A percentile compares a stretch with the other conserved stretches of the same genome.
Evolutionary conservation across 2,888 invertebrate genomes (phyloP).

Genomic region (Leptura quadrifasciata): DNA sequence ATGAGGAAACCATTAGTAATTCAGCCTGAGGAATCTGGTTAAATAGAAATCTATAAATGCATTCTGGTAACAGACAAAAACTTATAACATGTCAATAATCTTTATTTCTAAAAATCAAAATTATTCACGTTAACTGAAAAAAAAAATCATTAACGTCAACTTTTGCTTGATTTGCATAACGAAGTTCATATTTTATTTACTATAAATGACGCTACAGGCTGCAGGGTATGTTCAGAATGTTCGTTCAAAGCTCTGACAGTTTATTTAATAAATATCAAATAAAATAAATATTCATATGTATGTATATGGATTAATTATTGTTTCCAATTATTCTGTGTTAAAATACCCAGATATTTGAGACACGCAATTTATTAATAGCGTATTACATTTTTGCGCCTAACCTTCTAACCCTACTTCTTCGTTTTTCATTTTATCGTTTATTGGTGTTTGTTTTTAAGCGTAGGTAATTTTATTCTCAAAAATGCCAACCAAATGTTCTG

Average conservation of each 20-base stretch:
- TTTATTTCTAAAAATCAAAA: no score
- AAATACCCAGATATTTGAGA: not conserved
- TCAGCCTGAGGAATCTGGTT: no score
- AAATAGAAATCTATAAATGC: no score
- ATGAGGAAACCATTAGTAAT: no score
- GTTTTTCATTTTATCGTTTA: not conserved
- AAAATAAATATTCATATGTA: constrained; percentile 9
- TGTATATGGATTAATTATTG: not conserved
- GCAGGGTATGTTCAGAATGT: constrained; percentile 26
- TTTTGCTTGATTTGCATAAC: no score
- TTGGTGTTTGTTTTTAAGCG: constrained; percentile 15
- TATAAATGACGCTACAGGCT: no score
- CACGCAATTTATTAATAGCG: not conserved
- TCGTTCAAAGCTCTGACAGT: not conserved
- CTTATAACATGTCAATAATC: no score
- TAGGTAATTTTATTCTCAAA: not conserved
- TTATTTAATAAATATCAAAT: not conserved
- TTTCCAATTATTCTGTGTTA: not conserved
- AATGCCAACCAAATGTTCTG: constrained; percentile 32
- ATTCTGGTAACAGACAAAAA: no score
- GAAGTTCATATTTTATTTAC: no score
- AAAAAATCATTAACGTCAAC: no score
- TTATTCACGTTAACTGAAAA: no score
- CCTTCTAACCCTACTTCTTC: constrained; percentile 19
- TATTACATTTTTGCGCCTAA: not conserved